Percentiles rank a stretch among this genome's conserved stretches.
These are phyloP conservation scores for Amitus sp. DNA, from an alignment of 2,888 invertebrate genomes.

Conservation along the genomic window DNA sequence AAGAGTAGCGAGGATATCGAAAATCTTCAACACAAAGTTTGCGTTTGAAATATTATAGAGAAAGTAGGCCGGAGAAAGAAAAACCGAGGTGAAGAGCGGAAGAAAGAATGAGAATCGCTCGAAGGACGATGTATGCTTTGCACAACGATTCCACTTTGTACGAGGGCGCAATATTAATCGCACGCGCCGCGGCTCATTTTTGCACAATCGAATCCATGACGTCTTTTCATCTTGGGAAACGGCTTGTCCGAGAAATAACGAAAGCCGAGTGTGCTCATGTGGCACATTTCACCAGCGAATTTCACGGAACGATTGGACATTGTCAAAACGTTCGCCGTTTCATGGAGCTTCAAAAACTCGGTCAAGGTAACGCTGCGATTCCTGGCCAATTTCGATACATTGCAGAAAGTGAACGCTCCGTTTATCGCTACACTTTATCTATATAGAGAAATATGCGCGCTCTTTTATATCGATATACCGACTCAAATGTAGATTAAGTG, in stretches of 20 bases:
- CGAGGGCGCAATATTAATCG: constrained; percentile 32
- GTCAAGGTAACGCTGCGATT: constrained; percentile 1
- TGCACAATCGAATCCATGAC: constrained; percentile 5
- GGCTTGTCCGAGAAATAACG: background rate
- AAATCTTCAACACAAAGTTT: constrained; percentile 19
- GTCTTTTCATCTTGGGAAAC: constrained; percentile 9
- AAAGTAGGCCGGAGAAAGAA: constrained; percentile 42
- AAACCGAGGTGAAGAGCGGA: constrained; percentile 19
- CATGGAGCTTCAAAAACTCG: background rate
- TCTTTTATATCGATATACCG: background rate
- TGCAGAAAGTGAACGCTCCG: constrained; percentile 7
- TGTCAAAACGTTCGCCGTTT: no score
- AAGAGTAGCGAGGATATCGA: constrained; percentile 11
- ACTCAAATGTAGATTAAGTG: background rate
- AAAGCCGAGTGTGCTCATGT: no score
- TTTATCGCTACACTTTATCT: no score
- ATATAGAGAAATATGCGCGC: background rate
- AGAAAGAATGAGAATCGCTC: constrained; percentile 15
- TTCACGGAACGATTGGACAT: background rate
- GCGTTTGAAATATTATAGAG: constrained; percentile 38
- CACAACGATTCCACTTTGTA: constrained; percentile 23
- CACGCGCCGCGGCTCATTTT: constrained; percentile 16
- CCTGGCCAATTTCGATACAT: background rate
- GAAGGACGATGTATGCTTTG: constrained; percentile 14
- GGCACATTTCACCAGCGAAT: background rate